A percentile compares a stretch with the other conserved stretches of the same genome.
phyloP scores from a whole-genome alignment of 2,797 vertebrate species.

The Notolepis coatsorum region DNA sequence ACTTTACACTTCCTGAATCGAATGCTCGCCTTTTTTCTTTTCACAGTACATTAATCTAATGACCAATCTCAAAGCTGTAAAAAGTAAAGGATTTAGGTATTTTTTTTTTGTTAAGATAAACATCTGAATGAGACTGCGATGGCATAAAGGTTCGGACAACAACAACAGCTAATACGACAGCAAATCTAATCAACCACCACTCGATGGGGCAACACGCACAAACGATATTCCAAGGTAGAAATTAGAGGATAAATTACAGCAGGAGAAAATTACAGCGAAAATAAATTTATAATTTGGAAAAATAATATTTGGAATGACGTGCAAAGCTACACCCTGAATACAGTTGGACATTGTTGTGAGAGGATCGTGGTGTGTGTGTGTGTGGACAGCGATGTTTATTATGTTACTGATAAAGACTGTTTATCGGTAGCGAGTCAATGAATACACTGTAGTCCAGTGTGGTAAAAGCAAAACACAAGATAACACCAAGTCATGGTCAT shows the following conservation, averaged over 20 bases:
- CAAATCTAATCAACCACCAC: background rate
- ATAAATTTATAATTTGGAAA: too few species aligned
- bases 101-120: background rate
- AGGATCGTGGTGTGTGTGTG: too few species aligned
- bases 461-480: conserved; percentile 8
- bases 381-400: background rate
- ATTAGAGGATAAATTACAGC: background rate
- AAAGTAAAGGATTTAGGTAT: background rate
- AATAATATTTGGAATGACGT: conserved; percentile 3
- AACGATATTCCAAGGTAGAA: background rate
- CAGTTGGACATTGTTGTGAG: background rate
- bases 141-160: background rate
- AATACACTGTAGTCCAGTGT: background rate
- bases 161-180: background rate
- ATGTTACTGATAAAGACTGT: background rate
- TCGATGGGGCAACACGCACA: conserved; percentile 6
- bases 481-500: background rate
- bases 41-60: too few species aligned
- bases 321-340: background rate
- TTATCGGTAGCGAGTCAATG: background rate
- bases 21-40: background rate
- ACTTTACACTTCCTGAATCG: background rate
- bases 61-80: background rate
- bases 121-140: background rate
- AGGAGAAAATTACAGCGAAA: too few species aligned